Conservation (phyloP, 2,888 invertebrate genomes). For the Pyrgus malvae region DNA sequence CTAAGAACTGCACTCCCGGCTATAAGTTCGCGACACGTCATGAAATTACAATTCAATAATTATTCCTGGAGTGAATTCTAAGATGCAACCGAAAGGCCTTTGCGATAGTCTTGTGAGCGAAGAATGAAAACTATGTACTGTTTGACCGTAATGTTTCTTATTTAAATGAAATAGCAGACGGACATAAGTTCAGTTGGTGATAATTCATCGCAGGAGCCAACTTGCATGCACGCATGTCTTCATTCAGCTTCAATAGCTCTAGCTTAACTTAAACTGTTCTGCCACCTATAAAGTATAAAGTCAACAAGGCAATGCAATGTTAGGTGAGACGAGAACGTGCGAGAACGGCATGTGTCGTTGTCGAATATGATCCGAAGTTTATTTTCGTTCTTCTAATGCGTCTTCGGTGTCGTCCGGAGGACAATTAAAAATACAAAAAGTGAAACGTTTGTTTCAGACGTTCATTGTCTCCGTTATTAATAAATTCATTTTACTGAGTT, state of each 20-base stretch:
- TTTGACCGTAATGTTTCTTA: too few species aligned
- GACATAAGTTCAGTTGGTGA: too few species aligned
- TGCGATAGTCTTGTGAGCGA: slow-evolving; percentile 27
- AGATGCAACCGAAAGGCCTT: slow-evolving; percentile 50
- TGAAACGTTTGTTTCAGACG: slow-evolving; percentile 79
- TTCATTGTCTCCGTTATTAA: slow-evolving; percentile 82
- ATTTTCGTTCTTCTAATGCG: slow-evolving; percentile 80
- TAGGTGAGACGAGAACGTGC: slow-evolving; percentile 33
- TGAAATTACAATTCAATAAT: slow-evolving; percentile 77
- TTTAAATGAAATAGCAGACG: slow-evolving; percentile 9
- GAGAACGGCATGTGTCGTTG: slow-evolving; percentile 40
- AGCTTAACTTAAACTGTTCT: too few species aligned
- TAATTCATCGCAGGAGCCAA: too few species aligned
- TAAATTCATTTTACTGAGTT: slow-evolving; percentile 82
- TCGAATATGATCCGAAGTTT: slow-evolving; percentile 78
- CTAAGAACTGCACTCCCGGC: slow-evolving; percentile 70
- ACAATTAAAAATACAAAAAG: slow-evolving; percentile 82
- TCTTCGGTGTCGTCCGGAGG: slow-evolving; percentile 75
- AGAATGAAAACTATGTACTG: too few species aligned
- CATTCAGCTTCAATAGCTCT: too few species aligned
- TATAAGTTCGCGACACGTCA: slow-evolving; percentile 64
- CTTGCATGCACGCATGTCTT: too few species aligned
- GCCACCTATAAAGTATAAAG: too few species aligned
- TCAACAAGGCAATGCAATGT: too few species aligned
- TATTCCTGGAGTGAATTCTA: slow-evolving; percentile 49